Percentiles rank a stretch among this genome's conserved stretches.
These are phyloP conservation scores for Pelodytes ibericus DNA, from an alignment of 2,797 vertebrate genomes.

Conservation along the genomic window DNA sequence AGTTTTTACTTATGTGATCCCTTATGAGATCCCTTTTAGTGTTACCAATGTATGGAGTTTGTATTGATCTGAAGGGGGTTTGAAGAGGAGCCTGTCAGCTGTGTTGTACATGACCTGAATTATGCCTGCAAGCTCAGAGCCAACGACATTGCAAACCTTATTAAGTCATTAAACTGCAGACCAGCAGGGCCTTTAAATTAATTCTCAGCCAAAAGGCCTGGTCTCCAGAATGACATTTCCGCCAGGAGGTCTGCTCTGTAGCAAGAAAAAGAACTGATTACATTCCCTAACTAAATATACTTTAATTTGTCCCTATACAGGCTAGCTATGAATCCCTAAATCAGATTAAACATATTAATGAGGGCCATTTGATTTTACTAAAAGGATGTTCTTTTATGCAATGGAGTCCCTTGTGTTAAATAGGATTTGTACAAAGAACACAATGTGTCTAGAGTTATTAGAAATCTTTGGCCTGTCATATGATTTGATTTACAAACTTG, in stretches of 20 bases:
- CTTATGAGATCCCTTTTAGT: too few species aligned
- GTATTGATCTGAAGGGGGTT: slow-evolving; percentile 20
- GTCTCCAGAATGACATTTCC: slow-evolving; percentile 53
- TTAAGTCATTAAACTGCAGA: slow-evolving; percentile 68
- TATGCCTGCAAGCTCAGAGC: slow-evolving; percentile 57
- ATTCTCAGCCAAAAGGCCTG: slow-evolving; percentile 63
- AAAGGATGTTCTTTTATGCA: slow-evolving; percentile 52
- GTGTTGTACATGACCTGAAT: slow-evolving; percentile 33
- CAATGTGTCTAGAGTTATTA: background rate
- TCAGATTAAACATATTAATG: slow-evolving; percentile 61
- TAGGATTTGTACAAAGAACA: background rate
- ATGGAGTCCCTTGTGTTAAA: slow-evolving; percentile 37
- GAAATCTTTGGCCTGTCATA: background rate
- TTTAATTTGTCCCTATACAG: slow-evolving; percentile 48
- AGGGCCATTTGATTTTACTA: slow-evolving; percentile 62
- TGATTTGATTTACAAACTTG: too few species aligned
- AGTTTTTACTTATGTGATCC: too few species aligned
- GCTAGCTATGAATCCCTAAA: slow-evolving; percentile 60
- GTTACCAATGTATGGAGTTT: slow-evolving; percentile 13
- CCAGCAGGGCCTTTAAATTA: slow-evolving; percentile 67
- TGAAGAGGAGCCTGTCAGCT: slow-evolving; percentile 19
- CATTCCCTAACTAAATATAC: slow-evolving; percentile 54
- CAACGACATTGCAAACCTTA: slow-evolving; percentile 63
- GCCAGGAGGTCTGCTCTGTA: slow-evolving; percentile 58
- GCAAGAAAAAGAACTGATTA: slow-evolving; percentile 55